Base-by-base conservation (phyloP, 1,140 invertebrate genomes). In the Drosophila sp. region DNA sequence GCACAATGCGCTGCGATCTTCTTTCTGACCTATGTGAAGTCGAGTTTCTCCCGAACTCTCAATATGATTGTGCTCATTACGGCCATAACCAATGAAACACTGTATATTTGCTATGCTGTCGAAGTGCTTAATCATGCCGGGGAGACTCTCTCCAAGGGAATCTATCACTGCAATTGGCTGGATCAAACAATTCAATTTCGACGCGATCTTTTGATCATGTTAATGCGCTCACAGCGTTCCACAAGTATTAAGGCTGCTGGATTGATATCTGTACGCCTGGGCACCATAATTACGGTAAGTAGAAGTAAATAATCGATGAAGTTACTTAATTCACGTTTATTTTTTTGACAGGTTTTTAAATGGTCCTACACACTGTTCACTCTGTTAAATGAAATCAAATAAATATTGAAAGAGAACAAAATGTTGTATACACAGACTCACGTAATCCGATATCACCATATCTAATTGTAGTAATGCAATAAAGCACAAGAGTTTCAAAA, bases 111-210 rank as follows among this genome's bases (percentile, higher is more conserved):
- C 60, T 90, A 74, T 61, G 76, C 58, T 50, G 74, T 76, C 6
- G 89, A 91, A 29, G 17, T 74, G 4, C 60, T 90, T 10, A 30
- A 10, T 41, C 32, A 69, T 10, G 74, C 68, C 32, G 73, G 71
- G 0, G 76, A 90, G 1, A 25, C 50, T 17, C 54, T 91, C 0
- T 32, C 68, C 3, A 35, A 38, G 0, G 79, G 79, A 2, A 72
- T 81, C 55, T 91, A 91, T 47, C 32, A 30, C 1, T 80, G 71
- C 54, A 90, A 91, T 33, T 91, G 90, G 90, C 25, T 77, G 3
- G 54, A 78, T 11, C 87, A 79, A 41, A 40, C 85, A 3, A 29
- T 62, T 1, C n/a, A 35, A 0, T 90, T 84, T 55, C 75, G 76
- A 29, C 72, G 82, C 1, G 60, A 62, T 10, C 29, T 90, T 1